These are phyloP conservation scores for Epinephelus fuscoguttatus DNA, from an alignment of 2,113 vertebrate species.

Conservation along the genomic window DNA sequence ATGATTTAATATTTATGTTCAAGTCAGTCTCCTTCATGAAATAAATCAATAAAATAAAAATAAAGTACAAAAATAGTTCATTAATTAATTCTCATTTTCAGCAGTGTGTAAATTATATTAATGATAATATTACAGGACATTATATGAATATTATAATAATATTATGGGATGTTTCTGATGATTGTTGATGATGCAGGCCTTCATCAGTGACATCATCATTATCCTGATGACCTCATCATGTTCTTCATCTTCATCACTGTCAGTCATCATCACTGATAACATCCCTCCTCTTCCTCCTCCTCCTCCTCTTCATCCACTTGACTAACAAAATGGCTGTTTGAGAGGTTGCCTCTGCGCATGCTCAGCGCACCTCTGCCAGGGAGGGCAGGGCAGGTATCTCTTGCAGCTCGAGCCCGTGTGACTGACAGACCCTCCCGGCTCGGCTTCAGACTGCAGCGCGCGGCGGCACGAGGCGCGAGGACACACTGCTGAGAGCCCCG, in stretches of 20 bases:
- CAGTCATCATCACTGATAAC: constrained; percentile 3
- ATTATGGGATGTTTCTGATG: too few relatives aligned
- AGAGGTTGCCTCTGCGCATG: constrained; percentile 80
- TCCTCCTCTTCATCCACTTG: background rate
- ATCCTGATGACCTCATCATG: background rate
- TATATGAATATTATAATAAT: too few relatives aligned
- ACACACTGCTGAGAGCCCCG: constrained; percentile 28
- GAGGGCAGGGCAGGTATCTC: constrained; percentile 80
- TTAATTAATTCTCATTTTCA: too few relatives aligned
- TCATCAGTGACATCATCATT: constrained; percentile 4
- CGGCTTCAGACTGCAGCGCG: constrained; percentile 32
- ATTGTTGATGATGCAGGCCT: too few relatives aligned
- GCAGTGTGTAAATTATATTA: too few relatives aligned
- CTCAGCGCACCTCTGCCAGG: constrained; percentile 82
- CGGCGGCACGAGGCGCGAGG: constrained; percentile 41
- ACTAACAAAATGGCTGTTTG: constrained; percentile 76
- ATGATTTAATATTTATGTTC: too few relatives aligned
- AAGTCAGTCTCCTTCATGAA: too few relatives aligned
- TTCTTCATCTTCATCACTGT: constrained; percentile 34
- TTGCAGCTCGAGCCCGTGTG: constrained; percentile 19
- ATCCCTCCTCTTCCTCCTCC: background rate
- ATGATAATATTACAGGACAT: too few relatives aligned
- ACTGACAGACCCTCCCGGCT: constrained; percentile 65
- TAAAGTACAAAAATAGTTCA: too few relatives aligned
- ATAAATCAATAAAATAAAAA: too few relatives aligned